Percentiles rank a stretch among this genome's conserved stretches.
Conservation (phyloP, 1,140 invertebrate genomes). For the Pteromalus puparum region DNA sequence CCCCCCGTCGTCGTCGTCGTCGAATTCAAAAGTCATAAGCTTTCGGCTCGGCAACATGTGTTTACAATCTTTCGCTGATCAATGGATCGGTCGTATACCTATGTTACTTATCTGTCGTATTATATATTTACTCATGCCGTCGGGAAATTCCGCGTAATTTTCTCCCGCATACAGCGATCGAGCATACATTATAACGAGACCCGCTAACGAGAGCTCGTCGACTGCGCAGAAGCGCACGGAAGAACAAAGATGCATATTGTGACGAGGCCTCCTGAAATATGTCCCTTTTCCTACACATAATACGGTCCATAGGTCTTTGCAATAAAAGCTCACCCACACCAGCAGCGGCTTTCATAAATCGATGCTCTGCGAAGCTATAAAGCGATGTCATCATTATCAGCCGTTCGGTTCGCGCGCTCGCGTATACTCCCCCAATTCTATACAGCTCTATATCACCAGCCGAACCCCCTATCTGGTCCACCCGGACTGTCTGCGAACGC, state of each 20-base stretch:
- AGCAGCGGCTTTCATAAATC: background rate
- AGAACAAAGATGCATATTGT: background rate
- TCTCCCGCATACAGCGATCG: no score
- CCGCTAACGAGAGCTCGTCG: background rate
- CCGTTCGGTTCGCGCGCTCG: background rate
- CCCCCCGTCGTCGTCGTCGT: background rate
- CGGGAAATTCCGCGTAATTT: no score
- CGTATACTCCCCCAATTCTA: background rate
- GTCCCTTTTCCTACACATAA: background rate
- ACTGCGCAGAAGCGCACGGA: no score
- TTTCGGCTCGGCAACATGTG: background rate
- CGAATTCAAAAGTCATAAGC: slow-evolving; percentile 5
- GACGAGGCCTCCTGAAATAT: background rate
- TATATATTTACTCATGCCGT: no score
- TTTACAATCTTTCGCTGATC: background rate
- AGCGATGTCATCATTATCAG: slow-evolving; percentile 44
- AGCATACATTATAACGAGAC: background rate
- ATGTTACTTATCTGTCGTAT: background rate
- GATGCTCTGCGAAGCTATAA: slow-evolving; percentile 8
- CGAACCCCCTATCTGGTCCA: slow-evolving; percentile 7
- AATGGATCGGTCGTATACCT: background rate
- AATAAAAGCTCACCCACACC: background rate
- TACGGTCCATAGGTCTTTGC: background rate
- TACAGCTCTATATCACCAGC: slow-evolving; percentile 5
- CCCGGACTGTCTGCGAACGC: background rate